Evolutionary conservation across 1,140 invertebrate species (phyloP).

Genomic region (Paralvinella palmiformis): DNA sequence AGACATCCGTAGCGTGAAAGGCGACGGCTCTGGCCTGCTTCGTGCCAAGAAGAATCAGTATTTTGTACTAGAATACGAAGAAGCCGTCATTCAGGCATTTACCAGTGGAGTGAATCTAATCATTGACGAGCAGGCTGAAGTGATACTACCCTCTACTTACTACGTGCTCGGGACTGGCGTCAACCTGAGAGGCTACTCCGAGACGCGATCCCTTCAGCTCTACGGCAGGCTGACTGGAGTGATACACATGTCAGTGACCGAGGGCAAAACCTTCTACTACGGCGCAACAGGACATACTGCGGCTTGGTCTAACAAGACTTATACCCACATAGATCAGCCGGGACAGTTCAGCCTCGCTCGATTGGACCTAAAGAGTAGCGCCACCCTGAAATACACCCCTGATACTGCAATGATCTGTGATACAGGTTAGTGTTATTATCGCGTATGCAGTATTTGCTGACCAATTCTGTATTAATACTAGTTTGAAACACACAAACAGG

Average conservation of each 20-base stretch:
- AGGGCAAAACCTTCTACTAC: conserved; percentile 27
- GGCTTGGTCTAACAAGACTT: conserved; percentile 21
- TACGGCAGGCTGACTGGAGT: conserved; percentile 29
- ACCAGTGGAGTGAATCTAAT: conserved; percentile 35
- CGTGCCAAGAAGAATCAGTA: conserved; percentile 30
- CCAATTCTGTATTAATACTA: too few species aligned
- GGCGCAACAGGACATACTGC: conserved; percentile 30
- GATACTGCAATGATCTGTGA: conserved; percentile 26
- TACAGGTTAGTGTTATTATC: too few species aligned
- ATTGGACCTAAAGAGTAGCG: conserved; percentile 29
- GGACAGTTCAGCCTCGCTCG: conserved; percentile 30
- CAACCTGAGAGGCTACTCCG: conserved; percentile 19
- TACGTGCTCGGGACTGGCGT: conserved; percentile 32
- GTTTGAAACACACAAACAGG: too few species aligned
- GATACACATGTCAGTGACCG: conserved; percentile 26
- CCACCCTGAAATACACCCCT: conserved; percentile 27
- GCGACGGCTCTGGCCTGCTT: conserved; percentile 32
- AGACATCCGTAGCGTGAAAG: conserved; percentile 24
- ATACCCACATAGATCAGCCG: conserved; percentile 21
- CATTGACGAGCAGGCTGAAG: conserved; percentile 29
- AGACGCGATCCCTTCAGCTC: conserved; percentile 25
- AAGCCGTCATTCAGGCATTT: conserved; percentile 27
- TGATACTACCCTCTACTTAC: conserved; percentile 27
- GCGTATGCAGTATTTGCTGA: too few species aligned
- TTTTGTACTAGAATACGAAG: conserved; percentile 27